Evolutionary conservation across 1,140 invertebrate genomes (phyloP), one percentile per base, ranked within the genome.

Genomic region (Globodera rostochiensis): DNA sequence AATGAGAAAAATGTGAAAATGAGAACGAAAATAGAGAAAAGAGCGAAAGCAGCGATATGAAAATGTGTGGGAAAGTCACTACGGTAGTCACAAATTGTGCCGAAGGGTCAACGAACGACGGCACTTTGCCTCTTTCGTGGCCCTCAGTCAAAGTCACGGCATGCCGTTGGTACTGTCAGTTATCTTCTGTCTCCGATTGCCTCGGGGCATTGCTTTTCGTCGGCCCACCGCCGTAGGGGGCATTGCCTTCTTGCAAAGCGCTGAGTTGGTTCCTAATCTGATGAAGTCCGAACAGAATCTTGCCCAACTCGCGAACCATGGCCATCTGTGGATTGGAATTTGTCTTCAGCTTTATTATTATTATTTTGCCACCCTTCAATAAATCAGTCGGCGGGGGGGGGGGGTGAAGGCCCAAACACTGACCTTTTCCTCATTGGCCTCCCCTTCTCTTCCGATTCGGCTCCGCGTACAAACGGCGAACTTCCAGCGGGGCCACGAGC

Each of bases 271-370:
- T 60, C 15, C 57, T 15, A 19, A 60, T 60, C 19, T 60, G 57
- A 3, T 60, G 57, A 11, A 60, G 57, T 13, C 25, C 21, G 11
- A 3, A 47, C n/a, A 78, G 64, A 36, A 21, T 67, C 47, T 78
- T 70, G 49, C 64, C 76, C 76, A 78, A 78, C 7, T 78, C 49
- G 11, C 83, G 80, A 79, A 88, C 91, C 98, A 97, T 92, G 45
- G 74, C 21, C n/a, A 86, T 47, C 66, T 83, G 74, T n/a, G 73
- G n/a, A 73, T 60, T 60, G 57, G 57, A 9, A 60, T 60, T 13
- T 60, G 9, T 25, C 50, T 25, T 47, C 15, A 60, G 15, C 19
- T n/a, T n/a, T n/a, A n/a, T n/a, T n/a, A n/a, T n/a, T n/a, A n/a
- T n/a, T n/a, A 60, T 60, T 60, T n/a, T n/a, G n/a, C n/a, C n/a